Base-by-base conservation (phyloP, 2,888 invertebrate species). In the Dicyrtoma fusca region DNA sequence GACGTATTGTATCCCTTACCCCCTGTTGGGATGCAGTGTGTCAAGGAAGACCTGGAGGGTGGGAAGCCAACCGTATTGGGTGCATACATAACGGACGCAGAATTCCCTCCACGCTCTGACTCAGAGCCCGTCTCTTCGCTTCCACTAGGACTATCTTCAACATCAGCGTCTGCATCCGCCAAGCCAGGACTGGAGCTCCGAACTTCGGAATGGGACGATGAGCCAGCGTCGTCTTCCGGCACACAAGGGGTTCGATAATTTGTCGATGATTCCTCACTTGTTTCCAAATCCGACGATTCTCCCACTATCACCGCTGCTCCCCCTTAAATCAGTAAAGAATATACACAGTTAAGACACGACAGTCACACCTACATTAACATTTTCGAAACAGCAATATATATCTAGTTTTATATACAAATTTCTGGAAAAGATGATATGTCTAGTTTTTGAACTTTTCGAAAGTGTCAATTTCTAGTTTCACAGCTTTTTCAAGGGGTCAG, bases 21-120 rank as follows among this genome's bases (percentile, higher is more conserved):
- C 47, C 55, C 25, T 13, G 57, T 17, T 14, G 68, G 68, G 66
- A 64, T 69, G 59, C 61, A 51, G 51, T 70, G 69, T 42, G 73
- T 70, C 45, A 73, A 34, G 53, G 74, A 65, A 17, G 74, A 72
- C 44, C 74, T 69, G 34, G 74, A 74, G 21, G 74, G 74, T 26
- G 74, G 74, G 63, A 74, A 74, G 19, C 74, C 74, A 47, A 69
- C 69, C n/a, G 74, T 74, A 19, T 72, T 74, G 21, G 74, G 74
- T 23, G 72, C 74, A 49, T 74, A 74, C 61, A 74, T 72, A 25
- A 21, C 64, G 13, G 62, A 47, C 26, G 62, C 51, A 21, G 49
- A 25, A 45, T 17, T 68, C 4, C 49, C 53, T 17, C 34, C 34
- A 34, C 25, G 62, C 53, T 68, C 68, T 21, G 73, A 69, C 23